phyloP scores from a whole-genome alignment of 2,888 invertebrate species.

The Panopea generosa region DNA sequence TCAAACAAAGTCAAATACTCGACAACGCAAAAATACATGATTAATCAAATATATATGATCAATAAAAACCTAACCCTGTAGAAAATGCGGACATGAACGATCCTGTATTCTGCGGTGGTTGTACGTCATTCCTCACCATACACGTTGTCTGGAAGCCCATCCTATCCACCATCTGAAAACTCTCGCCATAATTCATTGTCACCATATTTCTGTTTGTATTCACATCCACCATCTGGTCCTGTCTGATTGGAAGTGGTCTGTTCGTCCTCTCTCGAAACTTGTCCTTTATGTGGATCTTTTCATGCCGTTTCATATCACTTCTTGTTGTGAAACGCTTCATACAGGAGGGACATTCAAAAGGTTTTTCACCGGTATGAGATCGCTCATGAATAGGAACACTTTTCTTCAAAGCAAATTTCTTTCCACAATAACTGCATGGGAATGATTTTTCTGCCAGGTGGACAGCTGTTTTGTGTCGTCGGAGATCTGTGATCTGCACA shows the following conservation, averaged over 20 bases:
- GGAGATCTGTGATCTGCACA: constrained; percentile 14
- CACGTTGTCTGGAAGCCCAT: background rate
- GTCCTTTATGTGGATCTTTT: background rate
- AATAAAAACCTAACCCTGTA: background rate
- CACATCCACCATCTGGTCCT: background rate
- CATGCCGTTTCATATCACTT: constrained; percentile 5
- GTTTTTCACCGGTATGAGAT: constrained; percentile 1
- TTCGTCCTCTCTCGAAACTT: background rate
- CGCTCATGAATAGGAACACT: constrained; percentile 9
- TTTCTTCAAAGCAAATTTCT: constrained; percentile 18
- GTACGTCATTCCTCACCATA: background rate
- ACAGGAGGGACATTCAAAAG: background rate
- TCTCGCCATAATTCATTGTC: constrained; percentile 4
- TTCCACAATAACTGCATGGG: constrained; percentile 17
- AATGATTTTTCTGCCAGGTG: constrained; percentile 12
- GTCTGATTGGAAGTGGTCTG: background rate
- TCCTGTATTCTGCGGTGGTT: background rate
- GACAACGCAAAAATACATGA: too few species aligned
- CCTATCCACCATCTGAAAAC: background rate
- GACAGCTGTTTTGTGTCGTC: constrained; percentile 9
- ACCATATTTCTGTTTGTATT: background rate
- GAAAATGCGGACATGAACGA: background rate
- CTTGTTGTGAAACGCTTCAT: background rate
- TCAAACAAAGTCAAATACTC: too few species aligned
- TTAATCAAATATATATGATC: too few species aligned